Conservation (phyloP, 2,888 invertebrate species). For the Pemphredon lugubris region DNA sequence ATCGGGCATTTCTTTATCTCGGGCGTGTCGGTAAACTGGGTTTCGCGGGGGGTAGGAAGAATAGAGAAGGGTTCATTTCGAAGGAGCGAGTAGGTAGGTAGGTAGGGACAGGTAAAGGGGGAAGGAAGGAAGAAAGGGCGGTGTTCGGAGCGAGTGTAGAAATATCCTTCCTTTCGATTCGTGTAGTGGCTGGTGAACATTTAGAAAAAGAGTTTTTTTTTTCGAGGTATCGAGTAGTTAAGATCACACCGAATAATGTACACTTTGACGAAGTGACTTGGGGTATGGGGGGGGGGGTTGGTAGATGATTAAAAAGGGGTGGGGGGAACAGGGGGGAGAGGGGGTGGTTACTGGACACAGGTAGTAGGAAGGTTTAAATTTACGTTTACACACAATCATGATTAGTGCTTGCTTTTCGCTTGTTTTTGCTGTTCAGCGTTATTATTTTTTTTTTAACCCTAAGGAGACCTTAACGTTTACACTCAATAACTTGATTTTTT, state of each 20-base stretch:
- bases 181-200: slow-evolving; percentile 72
- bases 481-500: slow-evolving; percentile 75
- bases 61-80: neutral
- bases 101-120: slow-evolving; percentile 24
- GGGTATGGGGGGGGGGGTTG: slow-evolving; percentile 33
- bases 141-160: slow-evolving; percentile 59
- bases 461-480: slow-evolving; percentile 77
- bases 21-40: slow-evolving; percentile 48
- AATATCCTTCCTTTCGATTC: slow-evolving; percentile 54
- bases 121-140: slow-evolving; percentile 30
- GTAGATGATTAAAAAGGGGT: slow-evolving; percentile 51
- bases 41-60: slow-evolving; percentile 26
- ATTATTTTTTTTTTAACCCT: slow-evolving; percentile 70
- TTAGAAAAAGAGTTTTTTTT: slow-evolving; percentile 67
- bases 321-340: too few species aligned
- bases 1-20: slow-evolving; percentile 51
- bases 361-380: slow-evolving; percentile 66
- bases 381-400: slow-evolving; percentile 78
- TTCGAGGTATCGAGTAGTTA: slow-evolving; percentile 67
- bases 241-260: slow-evolving; percentile 67
- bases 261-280: slow-evolving; percentile 37
- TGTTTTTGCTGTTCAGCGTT: slow-evolving; percentile 61
- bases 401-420: slow-evolving; percentile 71
- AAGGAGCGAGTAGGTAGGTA: slow-evolving; percentile 5
- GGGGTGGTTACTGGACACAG: slow-evolving; percentile 47